Conservation (phyloP, 2,888 invertebrate species). For the Automeris io region DNA sequence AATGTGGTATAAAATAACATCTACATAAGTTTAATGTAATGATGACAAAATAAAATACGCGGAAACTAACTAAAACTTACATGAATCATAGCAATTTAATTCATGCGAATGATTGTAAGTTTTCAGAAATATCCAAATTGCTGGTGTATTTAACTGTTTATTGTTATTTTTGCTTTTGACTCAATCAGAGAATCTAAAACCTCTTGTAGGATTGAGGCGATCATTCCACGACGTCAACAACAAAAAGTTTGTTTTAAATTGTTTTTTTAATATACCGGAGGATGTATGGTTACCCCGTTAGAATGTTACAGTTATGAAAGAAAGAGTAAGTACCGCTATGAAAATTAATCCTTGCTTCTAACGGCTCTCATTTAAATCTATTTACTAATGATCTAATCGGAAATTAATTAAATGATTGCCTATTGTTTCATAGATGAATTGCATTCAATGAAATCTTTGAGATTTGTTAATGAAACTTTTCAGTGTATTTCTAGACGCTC, state of each 20-base stretch:
- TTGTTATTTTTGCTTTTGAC: background rate
- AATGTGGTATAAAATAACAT: background rate
- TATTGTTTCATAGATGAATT: background rate
- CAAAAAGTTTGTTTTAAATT: background rate
- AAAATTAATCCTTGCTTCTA: slow-evolving; percentile 7
- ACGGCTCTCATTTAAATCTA: slow-evolving; percentile 2
- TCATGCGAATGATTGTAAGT: no score
- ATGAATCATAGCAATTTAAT: background rate
- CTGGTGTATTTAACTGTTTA: background rate
- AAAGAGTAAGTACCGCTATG: slow-evolving; percentile 3
- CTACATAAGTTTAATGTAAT: background rate
- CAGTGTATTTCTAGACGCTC: no score
- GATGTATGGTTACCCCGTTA: slow-evolving; percentile 7
- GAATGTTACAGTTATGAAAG: slow-evolving; percentile 1
- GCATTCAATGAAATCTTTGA: background rate
- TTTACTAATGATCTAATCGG: slow-evolving; percentile 7
- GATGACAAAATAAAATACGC: background rate
- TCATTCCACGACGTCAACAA: background rate
- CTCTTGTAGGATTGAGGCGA: background rate
- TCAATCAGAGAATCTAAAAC: no score
- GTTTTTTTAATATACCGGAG: background rate
- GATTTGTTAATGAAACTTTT: background rate
- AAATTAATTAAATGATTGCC: slow-evolving; percentile 1
- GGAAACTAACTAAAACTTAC: background rate
- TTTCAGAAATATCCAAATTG: no score